Evolutionary conservation across 2,888 invertebrate species (phyloP), one percentile per base, ranked within the genome.

Genomic region (Thera britannica): DNA sequence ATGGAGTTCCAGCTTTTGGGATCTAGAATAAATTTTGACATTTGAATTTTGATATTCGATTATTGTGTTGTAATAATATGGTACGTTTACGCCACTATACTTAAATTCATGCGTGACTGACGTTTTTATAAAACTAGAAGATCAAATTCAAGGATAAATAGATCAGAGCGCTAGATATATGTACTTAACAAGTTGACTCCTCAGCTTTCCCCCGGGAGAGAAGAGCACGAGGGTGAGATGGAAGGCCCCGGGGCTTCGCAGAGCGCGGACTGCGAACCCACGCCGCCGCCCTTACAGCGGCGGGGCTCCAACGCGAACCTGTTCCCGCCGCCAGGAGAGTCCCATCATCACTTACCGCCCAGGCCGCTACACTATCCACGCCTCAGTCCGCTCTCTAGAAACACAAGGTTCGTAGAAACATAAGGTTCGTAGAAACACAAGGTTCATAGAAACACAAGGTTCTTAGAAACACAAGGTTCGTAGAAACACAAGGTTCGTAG

Each of bases 211-310:
- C 97, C 97, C 54, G 97, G 97, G 23, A 95, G 97, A 68, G 97
- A 97, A 79, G 97, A 96, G 77, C 97, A 97, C 82, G 97, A 97
- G 82, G 96, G 96, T 72, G 98, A 98, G 85, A 95, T 97, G 76
- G 98, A 98, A 81, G 98, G 97, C 75, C 97, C 97, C n/a, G 97
- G 96, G 44, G 98, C 97, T 59, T 97, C 97, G 60, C 98, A 98
- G 92, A 97, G 97, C 62, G 97, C 97, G 79, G 98, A 98, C 94
- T 98, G 98, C 91, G 98, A 98, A 90, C 98, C 98, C 7, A 98
- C 98, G 77, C 98, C 98, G 58, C 97, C 97, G 65, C 96, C 96
- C 9, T 90, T 97, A 75, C 97, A 97, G 90, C 95, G 98, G 78
- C 83, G 94, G n/a, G 97, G 97, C 80, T 98, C 98, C 68, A 97